Percentiles rank a stretch among this genome's conserved stretches.
phyloP scores from a whole-genome alignment of 2,113 vertebrate genomes.

The Neolamprologus hecqui region DNA sequence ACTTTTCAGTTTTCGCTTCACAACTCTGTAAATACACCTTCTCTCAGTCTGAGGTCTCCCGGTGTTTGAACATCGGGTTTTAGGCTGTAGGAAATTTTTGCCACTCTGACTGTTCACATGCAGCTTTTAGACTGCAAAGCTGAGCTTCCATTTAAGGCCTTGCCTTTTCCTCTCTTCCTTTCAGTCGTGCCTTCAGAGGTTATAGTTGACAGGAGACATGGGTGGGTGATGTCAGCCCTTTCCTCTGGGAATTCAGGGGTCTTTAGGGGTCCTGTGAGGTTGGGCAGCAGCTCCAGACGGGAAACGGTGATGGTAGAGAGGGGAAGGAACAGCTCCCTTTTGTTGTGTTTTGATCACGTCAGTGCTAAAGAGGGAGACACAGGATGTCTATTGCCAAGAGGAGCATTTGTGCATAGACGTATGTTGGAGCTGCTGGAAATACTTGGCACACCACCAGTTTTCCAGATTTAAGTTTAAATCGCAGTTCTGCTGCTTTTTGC shows the following conservation, averaged over 20 bases:
- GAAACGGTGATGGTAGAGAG: slow-evolving; percentile 15
- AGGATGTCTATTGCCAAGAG: slow-evolving; percentile 25
- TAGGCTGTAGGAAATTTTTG: slow-evolving; percentile 37
- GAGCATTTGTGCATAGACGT: neutral
- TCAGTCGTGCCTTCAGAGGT: slow-evolving; percentile 28
- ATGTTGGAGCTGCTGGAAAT: neutral
- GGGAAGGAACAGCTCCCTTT: slow-evolving; percentile 35
- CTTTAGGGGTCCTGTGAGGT: slow-evolving; percentile 2
- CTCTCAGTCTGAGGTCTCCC: neutral
- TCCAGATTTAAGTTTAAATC: neutral
- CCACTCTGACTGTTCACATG: neutral
- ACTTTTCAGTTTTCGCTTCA: neutral
- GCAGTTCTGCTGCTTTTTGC: neutral
- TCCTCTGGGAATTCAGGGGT: neutral
- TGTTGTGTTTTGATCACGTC: slow-evolving; percentile 36
- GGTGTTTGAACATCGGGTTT: slow-evolving; percentile 9
- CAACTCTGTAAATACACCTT: slow-evolving; percentile 6
- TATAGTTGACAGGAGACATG: slow-evolving; percentile 59
- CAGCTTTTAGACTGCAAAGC: neutral
- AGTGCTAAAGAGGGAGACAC: slow-evolving; percentile 25
- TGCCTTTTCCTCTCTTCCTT: neutral
- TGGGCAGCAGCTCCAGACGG: neutral
- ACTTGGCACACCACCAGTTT: neutral
- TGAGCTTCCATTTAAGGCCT: neutral
- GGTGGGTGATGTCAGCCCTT: slow-evolving; percentile 37